Evolutionary conservation across 2,113 vertebrate species (phyloP).

Genomic region (Pica pica): DNA sequence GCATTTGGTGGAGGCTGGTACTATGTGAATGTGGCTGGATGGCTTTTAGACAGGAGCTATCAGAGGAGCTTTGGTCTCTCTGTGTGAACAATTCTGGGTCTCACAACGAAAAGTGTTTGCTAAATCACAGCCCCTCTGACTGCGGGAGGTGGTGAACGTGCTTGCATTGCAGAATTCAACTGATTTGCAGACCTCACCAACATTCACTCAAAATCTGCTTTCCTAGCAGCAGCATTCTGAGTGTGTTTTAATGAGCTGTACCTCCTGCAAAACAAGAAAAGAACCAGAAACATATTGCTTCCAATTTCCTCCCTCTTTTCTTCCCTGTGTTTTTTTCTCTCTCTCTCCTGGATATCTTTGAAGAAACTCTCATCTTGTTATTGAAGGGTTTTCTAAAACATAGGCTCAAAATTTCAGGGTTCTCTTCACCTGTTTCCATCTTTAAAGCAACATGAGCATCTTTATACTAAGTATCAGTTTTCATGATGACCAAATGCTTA

Average conservation of each 20-base stretch:
- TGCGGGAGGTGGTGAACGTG: neutral
- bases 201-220: neutral
- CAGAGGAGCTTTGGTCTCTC: neutral
- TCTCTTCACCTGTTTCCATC: neutral
- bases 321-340: neutral
- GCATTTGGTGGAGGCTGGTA: neutral
- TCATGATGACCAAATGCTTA: neutral
- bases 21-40: neutral
- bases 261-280: neutral
- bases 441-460: neutral
- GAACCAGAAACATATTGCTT: neutral
- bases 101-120: neutral
- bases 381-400: neutral
- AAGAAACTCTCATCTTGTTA: neutral
- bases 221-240: neutral
- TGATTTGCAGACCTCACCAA: neutral
- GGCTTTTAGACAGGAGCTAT: neutral
- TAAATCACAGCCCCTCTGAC: neutral
- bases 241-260: neutral
- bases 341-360: neutral
- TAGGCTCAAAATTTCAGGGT: neutral
- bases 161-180: neutral
- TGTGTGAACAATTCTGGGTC: neutral
- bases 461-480: neutral
- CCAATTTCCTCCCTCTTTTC: neutral